Evolutionary conservation across 2,113 vertebrate species (phyloP), one percentile per base, ranked within the genome.

Genomic region (Andinoacara biseriatus): DNA sequence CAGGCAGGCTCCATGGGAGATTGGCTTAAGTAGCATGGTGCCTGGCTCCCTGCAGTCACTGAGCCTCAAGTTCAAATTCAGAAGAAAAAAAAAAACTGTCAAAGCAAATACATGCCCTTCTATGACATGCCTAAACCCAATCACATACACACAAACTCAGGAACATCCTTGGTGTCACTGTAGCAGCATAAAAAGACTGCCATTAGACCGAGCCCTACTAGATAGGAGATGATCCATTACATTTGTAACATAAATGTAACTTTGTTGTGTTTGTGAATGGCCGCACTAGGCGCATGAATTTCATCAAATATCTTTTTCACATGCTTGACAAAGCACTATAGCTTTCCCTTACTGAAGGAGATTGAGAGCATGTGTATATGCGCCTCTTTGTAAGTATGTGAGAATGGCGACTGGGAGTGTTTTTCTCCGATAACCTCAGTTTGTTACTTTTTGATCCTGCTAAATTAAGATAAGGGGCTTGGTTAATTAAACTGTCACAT

Each of bases 401-500:
- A 84, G 74, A 61, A 88, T 79, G 80, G 86, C 10, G 67, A 89
- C 90, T 81, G 81, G 87, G 86, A 90, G 88, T 93, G 93, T 93
- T 93, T 93, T 94, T 88, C 76, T 74, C 85, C 3, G 93, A 95
- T 95, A 95, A 95, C 93, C 92, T 83, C 93, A 78, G 92, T 93
- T 94, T 94, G 94, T 93, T 94, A 92, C 93, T 90, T 93, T 94
- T 93, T 94, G 92, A 94, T 94, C 90, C 94, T 94, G 92, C 91
- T 93, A 95, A 95, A 95, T 95, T 95, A 95, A 95, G 95, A 95
- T 95, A 95, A 95, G 93, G 87, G 90, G 60, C 83, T 92, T 93
- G 93, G 91, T 95, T 95, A 96, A 96, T 96, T 95, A 95, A 95
- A 94, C 94, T 93, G 92, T 95, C 95, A 95, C 94, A 94, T 94